Conservation (phyloP, 2,113 vertebrate species). For the Xiphophorus maculatus region DNA sequence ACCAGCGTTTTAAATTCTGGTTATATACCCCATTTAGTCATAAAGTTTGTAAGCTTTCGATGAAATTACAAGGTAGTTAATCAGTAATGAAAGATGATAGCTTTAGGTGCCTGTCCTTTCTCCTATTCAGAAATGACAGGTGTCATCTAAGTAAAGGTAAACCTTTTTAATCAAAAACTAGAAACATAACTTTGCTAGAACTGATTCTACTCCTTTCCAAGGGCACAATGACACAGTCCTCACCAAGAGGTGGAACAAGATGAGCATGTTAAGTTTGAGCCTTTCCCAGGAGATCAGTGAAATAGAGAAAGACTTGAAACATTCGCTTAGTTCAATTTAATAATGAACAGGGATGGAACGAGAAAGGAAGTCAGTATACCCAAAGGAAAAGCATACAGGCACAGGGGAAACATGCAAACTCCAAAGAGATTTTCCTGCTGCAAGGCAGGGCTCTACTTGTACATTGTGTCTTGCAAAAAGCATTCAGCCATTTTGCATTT, state of each 20-base stretch:
- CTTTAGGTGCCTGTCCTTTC: not conserved
- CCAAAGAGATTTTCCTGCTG: not conserved
- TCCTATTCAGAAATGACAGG: not conserved
- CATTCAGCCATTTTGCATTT: not conserved
- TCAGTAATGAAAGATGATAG: not conserved
- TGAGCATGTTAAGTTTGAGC: too few relatives aligned
- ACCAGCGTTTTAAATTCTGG: not conserved
- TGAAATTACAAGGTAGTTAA: not conserved
- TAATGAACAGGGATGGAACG: not conserved
- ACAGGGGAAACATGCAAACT: not conserved
- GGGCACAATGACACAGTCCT: too few relatives aligned
- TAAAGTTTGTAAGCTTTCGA: not conserved
- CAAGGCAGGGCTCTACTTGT: not conserved
- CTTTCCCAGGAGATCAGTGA: not conserved
- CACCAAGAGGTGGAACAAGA: too few relatives aligned
- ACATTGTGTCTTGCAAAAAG: not conserved
- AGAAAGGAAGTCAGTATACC: not conserved
- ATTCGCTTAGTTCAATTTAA: not conserved
- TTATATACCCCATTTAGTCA: not conserved
- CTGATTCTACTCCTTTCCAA: not conserved
- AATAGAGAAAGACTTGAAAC: not conserved
- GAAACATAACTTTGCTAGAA: not conserved
- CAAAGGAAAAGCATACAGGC: not conserved
- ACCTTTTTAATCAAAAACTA: not conserved
- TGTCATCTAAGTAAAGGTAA: conserved; percentile 25